These are phyloP conservation scores for Drosophila parthenogenetica DNA, from an alignment of 2,888 invertebrate genomes.

Conservation along the genomic window DNA sequence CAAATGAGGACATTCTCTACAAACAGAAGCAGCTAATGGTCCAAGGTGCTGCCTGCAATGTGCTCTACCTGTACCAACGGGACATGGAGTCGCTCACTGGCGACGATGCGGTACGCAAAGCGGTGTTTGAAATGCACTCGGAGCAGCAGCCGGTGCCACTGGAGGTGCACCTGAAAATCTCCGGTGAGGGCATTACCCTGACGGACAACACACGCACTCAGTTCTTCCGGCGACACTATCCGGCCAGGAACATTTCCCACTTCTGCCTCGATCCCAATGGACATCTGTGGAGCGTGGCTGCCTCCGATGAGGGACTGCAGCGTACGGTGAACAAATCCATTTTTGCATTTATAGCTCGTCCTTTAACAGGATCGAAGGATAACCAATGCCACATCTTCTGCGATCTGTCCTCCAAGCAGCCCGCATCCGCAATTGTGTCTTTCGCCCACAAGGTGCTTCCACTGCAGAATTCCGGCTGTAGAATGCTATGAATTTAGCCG, in stretches of 20 bases:
- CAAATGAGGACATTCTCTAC: constrained; percentile 53
- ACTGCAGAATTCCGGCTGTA: constrained; percentile 63
- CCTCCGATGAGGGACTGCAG: constrained; percentile 57
- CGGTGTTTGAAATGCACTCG: constrained; percentile 88
- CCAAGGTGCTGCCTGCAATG: constrained; percentile 95
- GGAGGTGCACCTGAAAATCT: constrained; percentile 97
- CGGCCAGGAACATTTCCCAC: constrained; percentile 94
- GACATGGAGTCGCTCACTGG: constrained; percentile 98
- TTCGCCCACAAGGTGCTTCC: constrained; percentile 83
- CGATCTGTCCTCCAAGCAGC: constrained; percentile 95
- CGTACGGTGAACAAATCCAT: constrained; percentile 86
- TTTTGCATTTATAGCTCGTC: constrained; percentile 97
- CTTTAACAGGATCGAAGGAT: constrained; percentile 92
- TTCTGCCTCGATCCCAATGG: constrained; percentile 97
- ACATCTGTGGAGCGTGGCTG: constrained; percentile 88
- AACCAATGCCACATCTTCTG: constrained; percentile 99
- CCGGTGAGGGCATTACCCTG: constrained; percentile 97
- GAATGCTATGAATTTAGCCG: constrained; percentile 33
- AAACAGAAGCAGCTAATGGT: constrained; percentile 86
- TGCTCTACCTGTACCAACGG: constrained; percentile 93
- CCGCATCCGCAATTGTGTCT: constrained; percentile 95
- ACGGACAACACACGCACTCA: constrained; percentile 96
- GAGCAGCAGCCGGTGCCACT: constrained; percentile 88
- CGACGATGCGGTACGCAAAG: constrained; percentile 91
- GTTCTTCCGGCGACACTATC: constrained; percentile 96